Percentiles rank a stretch among this genome's conserved stretches.
phyloP scores from a whole-genome alignment of 2,888 invertebrate species.

The Omphaloscelis lunosa region DNA sequence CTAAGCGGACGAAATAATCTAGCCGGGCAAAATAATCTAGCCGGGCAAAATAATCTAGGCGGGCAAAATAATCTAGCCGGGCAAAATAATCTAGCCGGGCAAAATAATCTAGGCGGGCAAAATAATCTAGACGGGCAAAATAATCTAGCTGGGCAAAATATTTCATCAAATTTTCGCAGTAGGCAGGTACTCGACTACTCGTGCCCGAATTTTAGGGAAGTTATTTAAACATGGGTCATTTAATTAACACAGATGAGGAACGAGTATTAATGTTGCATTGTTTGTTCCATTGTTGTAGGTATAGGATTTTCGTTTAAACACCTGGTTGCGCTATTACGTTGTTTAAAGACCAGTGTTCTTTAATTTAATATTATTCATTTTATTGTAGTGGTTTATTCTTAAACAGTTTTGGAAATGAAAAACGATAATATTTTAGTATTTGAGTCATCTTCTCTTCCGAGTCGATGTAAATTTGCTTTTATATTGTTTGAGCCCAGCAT shows the following conservation, averaged over 20 bases:
- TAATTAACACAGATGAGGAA: slow-evolving; percentile 58
- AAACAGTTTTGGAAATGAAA: not conserved
- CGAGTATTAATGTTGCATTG: slow-evolving; percentile 13
- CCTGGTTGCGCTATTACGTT: not conserved
- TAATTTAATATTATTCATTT: not conserved
- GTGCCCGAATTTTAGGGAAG: slow-evolving; percentile 28
- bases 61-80: no score
- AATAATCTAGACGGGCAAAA: no score
- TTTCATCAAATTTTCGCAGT: slow-evolving; percentile 47
- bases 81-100: no score
- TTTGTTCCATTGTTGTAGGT: not conserved
- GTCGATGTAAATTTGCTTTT: not conserved
- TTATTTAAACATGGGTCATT: slow-evolving; percentile 64
- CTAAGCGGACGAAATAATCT: no score
- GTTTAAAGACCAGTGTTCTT: not conserved
- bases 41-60: no score
- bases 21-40: no score
- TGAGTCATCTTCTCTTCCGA: not conserved
- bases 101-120: no score
- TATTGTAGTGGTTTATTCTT: not conserved
- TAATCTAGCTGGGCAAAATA: slow-evolving; percentile 39
- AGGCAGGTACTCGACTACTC: slow-evolving; percentile 29
- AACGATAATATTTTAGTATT: not conserved
- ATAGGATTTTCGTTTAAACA: not conserved
- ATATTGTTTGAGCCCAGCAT: not conserved